Evolutionary conservation across 2,888 invertebrate species (phyloP), one percentile per base, ranked within the genome.

Genomic region (Ctenicera cuprea): DNA sequence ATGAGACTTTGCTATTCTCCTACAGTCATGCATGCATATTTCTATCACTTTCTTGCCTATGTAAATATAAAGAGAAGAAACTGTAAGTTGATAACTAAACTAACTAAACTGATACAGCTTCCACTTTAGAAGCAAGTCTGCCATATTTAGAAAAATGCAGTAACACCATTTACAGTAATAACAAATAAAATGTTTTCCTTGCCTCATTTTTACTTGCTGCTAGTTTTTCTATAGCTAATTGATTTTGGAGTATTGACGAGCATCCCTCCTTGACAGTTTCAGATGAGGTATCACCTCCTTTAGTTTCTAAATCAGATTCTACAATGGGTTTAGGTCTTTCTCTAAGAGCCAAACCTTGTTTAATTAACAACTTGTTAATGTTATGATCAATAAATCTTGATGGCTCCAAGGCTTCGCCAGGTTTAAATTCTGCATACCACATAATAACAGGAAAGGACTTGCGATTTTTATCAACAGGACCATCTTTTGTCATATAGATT

Each of bases 341-440:
- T 41, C 74, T 77, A 41, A 73, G 61, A 20, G 74, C 72, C 11
- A 77, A 86, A 0, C 95, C 95, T 74, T 90, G 87, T 7, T 92
- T 90, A 0, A 94, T 88, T 16, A 96, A 88, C 75, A 88, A 87
- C 54, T 90, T 88, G 82, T 93, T 94, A 0, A 96, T 87, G 57
- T 92, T 93, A 20, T 90, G 89, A 87, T 91, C 92, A 75, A 91
- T 91, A 0, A 90, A 88, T 50, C 83, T 87, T 59, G 90, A 89
- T 0, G 95, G 93, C 38, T 92, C 91, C 38, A 94, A 86, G 0
- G 95, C 92, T 9, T 91, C 92, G 0, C 91, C 90, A 14, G 89
- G 88, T 62, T 88, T 89, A 14, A 87, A 88, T 82, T 90, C 89
- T 79, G 90, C 91, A 54, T 90, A 90, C 90, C 92, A 92, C 64